phyloP scores from a whole-genome alignment of 2,797 vertebrate species.

The Thunnus albacares region DNA sequence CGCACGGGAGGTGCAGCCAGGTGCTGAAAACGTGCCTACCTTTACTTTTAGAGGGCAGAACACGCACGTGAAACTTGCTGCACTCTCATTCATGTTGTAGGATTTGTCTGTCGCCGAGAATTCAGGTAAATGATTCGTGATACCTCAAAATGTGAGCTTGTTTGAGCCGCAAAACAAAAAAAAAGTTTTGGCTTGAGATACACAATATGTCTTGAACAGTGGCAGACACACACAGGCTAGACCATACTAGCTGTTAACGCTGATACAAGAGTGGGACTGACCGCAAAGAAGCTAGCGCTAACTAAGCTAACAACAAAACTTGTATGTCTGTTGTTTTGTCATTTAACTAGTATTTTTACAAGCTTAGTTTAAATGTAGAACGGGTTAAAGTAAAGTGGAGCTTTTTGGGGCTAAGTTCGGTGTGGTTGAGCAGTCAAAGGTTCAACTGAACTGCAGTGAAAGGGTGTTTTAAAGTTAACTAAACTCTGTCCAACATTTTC shows the following conservation, averaged over 20 bases:
- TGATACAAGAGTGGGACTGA: neutral
- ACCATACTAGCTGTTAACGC: neutral
- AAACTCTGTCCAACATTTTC: too few relatives aligned
- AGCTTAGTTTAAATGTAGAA: neutral
- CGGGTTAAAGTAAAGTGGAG: neutral
- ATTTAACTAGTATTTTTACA: neutral
- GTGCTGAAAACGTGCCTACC: fast-evolving
- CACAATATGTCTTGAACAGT: neutral
- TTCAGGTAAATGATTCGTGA: neutral
- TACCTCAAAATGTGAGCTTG: neutral
- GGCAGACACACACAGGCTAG: neutral
- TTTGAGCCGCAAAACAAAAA: neutral
- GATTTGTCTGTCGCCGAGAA: neutral
- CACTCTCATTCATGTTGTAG: neutral
- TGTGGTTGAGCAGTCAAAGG: too few relatives aligned
- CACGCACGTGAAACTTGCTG: neutral
- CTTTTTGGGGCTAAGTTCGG: too few relatives aligned
- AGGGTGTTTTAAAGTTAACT: too few relatives aligned
- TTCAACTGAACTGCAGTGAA: too few relatives aligned
- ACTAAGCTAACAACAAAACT: neutral
- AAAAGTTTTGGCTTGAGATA: neutral
- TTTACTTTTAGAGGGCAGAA: neutral
- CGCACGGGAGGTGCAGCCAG: neutral
- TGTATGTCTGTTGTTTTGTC: too few relatives aligned
- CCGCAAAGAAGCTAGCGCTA: neutral